Evolutionary conservation across 2,888 invertebrate species (phyloP).

Genomic region (Catocala fraxini): DNA sequence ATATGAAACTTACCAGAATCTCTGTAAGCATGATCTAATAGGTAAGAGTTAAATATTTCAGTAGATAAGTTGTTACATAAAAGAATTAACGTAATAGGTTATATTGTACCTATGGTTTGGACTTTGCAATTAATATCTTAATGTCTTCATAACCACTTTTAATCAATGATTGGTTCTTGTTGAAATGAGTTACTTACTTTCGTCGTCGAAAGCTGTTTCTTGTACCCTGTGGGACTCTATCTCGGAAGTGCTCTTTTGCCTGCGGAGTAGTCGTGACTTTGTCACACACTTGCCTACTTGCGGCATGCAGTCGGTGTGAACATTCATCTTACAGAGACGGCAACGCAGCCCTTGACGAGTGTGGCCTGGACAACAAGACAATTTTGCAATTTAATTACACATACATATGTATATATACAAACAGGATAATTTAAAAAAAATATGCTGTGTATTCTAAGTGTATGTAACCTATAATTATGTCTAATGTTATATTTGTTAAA

Average conservation of each 20-base stretch:
- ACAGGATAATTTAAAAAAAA: no score
- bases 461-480: no score
- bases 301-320: conserved; percentile 96
- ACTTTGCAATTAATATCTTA: conserved; percentile 3
- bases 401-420: no score
- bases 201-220: conserved; percentile 90
- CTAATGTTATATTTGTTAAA: no score
- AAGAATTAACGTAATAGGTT: not conserved
- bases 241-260: conserved; percentile 96
- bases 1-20: conserved; percentile 64
- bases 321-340: conserved; percentile 96
- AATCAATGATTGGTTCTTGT: no score
- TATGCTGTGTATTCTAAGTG: no score
- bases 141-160: no score
- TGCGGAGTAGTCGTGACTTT: conserved; percentile 93
- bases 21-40: conserved; percentile 57
- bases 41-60: conserved; percentile 24
- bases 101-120: no score
- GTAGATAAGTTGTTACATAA: not conserved
- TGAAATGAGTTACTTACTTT: conserved; percentile 89
- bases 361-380: conserved; percentile 89
- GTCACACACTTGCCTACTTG: conserved; percentile 95
- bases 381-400: no score
- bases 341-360: conserved; percentile 96
- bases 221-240: conserved; percentile 91